Evolutionary conservation across 2,797 vertebrate species (phyloP), one percentile per base, ranked within the genome.

Genomic region (Hyperoplus immaculatus): DNA sequence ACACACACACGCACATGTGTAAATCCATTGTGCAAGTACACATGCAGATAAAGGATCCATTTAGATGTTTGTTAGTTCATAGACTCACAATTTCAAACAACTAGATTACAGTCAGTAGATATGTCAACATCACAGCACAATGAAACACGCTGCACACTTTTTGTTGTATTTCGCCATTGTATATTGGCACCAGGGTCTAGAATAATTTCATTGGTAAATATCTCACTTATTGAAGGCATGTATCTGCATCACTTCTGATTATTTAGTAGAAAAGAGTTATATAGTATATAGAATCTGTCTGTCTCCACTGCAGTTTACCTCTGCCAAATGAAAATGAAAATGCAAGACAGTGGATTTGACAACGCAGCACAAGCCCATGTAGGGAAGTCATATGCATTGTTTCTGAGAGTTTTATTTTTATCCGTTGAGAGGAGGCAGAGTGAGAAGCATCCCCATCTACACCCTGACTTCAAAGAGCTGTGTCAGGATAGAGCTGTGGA

Each of bases 401-500:
- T 74, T 50, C 36, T 45, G 68, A 59, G 53, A 59, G 53, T 59
- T 81, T 73, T 80, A 69, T 84, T 81, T 87, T 80, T 80, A 78
- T 78, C 86, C 79, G 53, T 29, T 56, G 38, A 59, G 49, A 63
- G 4, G 53, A 63, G 42, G 61, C 49, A 16, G 57, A 70, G 51
- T 63, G 59, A 75, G 56, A 71, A 67, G 29, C 45, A 58, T 36
- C 53, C 16, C 60, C 74, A 71, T 36, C 53, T 18, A 63, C 74
- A 71, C 55, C n/a, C 67, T 21, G 36, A 78, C 77, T 79, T 77
- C 74, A 80, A 61, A 77, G 61, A 68, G 69, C 86, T 87, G 87
- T 90, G 78, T 91, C 85, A 90, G 80, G 72, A 82, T 56, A 72
- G 71, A 51, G 12, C 76, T 39, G 69, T 70, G 61, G 36, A 82